A percentile compares a stretch with the other conserved stretches of the same genome.
These are phyloP conservation scores for Cryptus armator DNA, from an alignment of 2,888 invertebrate species.

Conservation along the genomic window DNA sequence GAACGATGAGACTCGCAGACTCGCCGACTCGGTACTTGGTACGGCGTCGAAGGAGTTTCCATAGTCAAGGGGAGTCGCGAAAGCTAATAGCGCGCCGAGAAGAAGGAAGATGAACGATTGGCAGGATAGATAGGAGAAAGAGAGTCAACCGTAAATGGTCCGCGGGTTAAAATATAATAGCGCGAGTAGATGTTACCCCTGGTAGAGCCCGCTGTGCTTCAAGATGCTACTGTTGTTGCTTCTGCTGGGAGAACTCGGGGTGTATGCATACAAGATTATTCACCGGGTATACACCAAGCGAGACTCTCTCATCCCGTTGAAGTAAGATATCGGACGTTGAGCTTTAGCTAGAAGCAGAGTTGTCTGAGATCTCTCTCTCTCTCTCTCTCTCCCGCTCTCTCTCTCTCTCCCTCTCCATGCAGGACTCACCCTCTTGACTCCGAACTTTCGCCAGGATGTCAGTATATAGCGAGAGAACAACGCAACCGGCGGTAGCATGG, in stretches of 20 bases:
- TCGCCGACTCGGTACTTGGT: too few relatives aligned
- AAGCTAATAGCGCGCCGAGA: not conserved
- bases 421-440: slow-evolving; percentile 30
- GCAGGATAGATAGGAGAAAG: not conserved
- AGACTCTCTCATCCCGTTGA: slow-evolving; percentile 56
- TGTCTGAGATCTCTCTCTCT: slow-evolving; percentile 26
- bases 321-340: slow-evolving; percentile 53
- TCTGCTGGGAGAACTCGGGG: slow-evolving; percentile 46
- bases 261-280: slow-evolving; percentile 77
- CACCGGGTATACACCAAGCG: slow-evolving; percentile 58
- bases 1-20: too few relatives aligned
- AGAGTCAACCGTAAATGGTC: slow-evolving; percentile 66
- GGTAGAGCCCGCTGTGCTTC: not conserved
- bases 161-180: slow-evolving; percentile 74
- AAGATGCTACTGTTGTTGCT: slow-evolving; percentile 21
- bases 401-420: not conserved
- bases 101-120: not conserved
- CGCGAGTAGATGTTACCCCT: slow-evolving; percentile 23
- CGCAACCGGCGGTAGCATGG: not conserved
- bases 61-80: too few relatives aligned
- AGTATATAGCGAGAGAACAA: slow-evolving; percentile 5
- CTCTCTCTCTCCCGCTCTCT: not conserved
- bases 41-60: too few relatives aligned
- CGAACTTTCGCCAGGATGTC: slow-evolving; percentile 51
- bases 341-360: slow-evolving; percentile 36